Base-by-base conservation (phyloP, 2,888 invertebrate genomes). In the Habroteleia sp. region DNA sequence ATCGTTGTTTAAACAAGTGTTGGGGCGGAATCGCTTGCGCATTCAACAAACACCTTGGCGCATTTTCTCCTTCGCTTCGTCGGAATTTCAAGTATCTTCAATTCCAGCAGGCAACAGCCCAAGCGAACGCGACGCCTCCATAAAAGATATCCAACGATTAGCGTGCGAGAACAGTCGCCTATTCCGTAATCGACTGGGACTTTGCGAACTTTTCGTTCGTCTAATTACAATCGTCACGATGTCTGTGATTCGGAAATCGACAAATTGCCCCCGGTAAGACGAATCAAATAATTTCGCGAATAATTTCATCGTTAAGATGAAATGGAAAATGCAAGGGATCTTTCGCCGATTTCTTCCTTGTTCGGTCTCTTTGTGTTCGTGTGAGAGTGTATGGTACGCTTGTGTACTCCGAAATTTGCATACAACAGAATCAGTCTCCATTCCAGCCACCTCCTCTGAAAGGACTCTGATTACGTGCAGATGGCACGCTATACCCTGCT, bases 1-100 rank as follows among this genome's bases (percentile, higher is more conserved):
- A 33, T 25, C 60, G 44, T 58, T 74, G 44, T 65, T 74, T 71
- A 63, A 58, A 62, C 63, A 69, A 69, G 44, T 46, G 33, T 50
- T 17, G 23, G n/a, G 14, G 31, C 16, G 33, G 23, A 46, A 63
- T 71, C 65, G 29, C 46, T 75, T 66, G 41, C 58, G 65, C 54
- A 69, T 75, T 73, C 74, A 68, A 39, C 48, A 76, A 71, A 78
- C 65, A 60, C 65, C 72, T 69, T 71, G 73, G 76, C 72, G 73
- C 75, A 72, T 81, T 80, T 77, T 62, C 68, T 29, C 56, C 71
- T 63, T 60, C 74, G 79, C 76, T 74, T 78, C 80, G 72, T 75
- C 39, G 81, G 81, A 81, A 81, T 82, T 82, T 74, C 77, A 78
- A 78, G 78, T 74, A 82, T 80, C 80, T 80, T 79, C 80, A 77